Conservation (phyloP, 2,797 vertebrate genomes). For the Epinephelus malabaricus region DNA sequence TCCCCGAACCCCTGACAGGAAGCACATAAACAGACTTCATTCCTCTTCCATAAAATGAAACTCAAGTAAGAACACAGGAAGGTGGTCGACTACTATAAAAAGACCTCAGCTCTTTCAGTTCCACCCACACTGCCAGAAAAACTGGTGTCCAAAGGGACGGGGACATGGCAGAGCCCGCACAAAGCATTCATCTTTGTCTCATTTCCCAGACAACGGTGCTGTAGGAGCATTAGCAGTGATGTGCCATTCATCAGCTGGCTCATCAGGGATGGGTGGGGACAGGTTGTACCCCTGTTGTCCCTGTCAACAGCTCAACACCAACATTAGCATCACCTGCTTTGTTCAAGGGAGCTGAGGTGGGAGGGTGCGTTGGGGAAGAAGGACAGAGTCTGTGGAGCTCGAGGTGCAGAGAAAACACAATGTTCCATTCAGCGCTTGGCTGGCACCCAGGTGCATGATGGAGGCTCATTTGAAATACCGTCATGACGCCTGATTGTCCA, state of each 20-base stretch:
- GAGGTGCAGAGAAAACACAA: constrained; percentile 59
- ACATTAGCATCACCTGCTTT: constrained; percentile 68
- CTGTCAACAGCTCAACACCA: constrained; percentile 64
- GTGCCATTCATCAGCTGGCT: constrained; percentile 68
- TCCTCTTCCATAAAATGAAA: constrained; percentile 45
- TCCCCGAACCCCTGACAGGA: constrained; percentile 19
- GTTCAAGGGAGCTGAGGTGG: constrained; percentile 43
- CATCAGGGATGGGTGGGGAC: constrained; percentile 68
- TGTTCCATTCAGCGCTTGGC: constrained; percentile 56
- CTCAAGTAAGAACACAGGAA: constrained; percentile 44
- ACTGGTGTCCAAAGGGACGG: constrained; percentile 33
- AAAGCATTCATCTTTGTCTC: constrained; percentile 54
- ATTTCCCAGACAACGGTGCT: constrained; percentile 58
- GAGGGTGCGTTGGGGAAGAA: constrained; percentile 1
- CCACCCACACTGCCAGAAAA: constrained; percentile 52
- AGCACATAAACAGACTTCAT: constrained; percentile 28
- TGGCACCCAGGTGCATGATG: constrained; percentile 48
- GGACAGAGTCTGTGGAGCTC: constrained; percentile 12
- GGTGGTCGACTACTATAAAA: constrained; percentile 52
- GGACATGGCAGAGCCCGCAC: constrained; percentile 9
- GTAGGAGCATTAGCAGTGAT: constrained; percentile 62
- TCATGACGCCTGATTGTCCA: constrained; percentile 36
- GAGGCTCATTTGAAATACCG: constrained; percentile 50
- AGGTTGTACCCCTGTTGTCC: constrained; percentile 66
- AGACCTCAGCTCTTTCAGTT: constrained; percentile 42